Base-by-base conservation (phyloP, 1,140 invertebrate genomes). In the Liolophura sinensis region DNA sequence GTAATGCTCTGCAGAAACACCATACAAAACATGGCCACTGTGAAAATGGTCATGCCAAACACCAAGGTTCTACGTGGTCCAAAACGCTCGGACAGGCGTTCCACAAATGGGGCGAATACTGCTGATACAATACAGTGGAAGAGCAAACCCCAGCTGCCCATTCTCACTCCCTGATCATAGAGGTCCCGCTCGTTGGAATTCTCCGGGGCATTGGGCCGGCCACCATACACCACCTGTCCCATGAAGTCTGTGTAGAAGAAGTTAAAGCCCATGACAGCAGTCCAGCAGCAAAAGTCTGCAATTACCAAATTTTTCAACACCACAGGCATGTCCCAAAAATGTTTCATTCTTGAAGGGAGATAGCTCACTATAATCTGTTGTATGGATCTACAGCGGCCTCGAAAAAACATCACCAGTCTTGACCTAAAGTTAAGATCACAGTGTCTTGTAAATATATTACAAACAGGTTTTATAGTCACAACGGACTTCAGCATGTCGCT, bases 181-280 rank as follows among this genome's bases (percentile, higher is more conserved):
- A 77, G 68, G 24, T 70, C 70, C 1, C 81, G 72, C 48, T 76
- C 61, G n/a, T 69, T 54, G 14, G 82, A 80, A 62, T 74, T 76
- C 24, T 78, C 78, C 4, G 74, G 74, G 7, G 81, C 85, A 70
- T 84, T 84, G 1, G 87, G 86, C 58, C 84, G 78, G 1, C 87
- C 87, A 16, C 73, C 71, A 71, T 87, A 88, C 20, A 87, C 83
- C 24, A 81, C 81, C 74, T 87, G 83, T 1, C 84, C 87, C 14
- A 87, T 84, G 79, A 81, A 87, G 74, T 87, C 86, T n/a, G 87
- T 86, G 72, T 84, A 87, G 70, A 86, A 87, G 62, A 87, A 79
- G 60, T 83, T 84, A 73, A 86, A 86, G 62, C 84, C 79, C 82
- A 86, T 85, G 22, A 87, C 73, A 15, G 82, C 84, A 54, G 86